Evolutionary conservation across 2,888 invertebrate species (phyloP).

Genomic region (Drosophila mulleri): DNA sequence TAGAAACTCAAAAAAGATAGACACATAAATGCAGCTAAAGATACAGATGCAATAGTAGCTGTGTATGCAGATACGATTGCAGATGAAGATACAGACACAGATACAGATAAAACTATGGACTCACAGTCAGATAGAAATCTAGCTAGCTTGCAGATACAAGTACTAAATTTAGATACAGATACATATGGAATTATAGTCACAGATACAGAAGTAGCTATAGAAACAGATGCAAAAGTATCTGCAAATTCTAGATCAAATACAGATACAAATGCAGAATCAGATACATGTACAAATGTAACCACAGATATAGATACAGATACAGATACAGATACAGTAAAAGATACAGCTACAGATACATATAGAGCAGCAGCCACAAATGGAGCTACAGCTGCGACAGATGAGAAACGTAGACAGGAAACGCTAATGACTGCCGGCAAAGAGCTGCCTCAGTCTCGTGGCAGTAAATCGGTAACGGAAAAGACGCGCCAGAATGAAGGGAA

Average conservation of each 20-base stretch:
- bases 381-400: constrained; percentile 61
- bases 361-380: constrained; percentile 21
- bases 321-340: not conserved
- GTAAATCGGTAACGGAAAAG: constrained; percentile 48
- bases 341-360: constrained; percentile 5
- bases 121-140: not conserved
- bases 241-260: not conserved
- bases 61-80: constrained; percentile 11
- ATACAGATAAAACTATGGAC: not conserved
- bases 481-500: constrained; percentile 10
- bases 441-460: constrained; percentile 26
- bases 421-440: constrained; percentile 70
- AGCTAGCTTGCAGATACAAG: not conserved
- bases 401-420: constrained; percentile 77
- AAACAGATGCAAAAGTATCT: not conserved
- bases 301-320: constrained; percentile 15
- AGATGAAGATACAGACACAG: constrained; percentile 2
- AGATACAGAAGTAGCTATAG: not conserved
- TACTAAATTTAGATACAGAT: not conserved
- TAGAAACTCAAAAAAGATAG: not conserved
- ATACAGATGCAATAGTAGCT: constrained; percentile 11
- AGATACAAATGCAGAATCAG: not conserved
- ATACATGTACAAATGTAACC: not conserved
- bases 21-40: constrained; percentile 2
- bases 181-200: constrained; percentile 11